Base-by-base conservation (phyloP, 2,797 vertebrate genomes). In the Oceanodroma leucorhoa region DNA sequence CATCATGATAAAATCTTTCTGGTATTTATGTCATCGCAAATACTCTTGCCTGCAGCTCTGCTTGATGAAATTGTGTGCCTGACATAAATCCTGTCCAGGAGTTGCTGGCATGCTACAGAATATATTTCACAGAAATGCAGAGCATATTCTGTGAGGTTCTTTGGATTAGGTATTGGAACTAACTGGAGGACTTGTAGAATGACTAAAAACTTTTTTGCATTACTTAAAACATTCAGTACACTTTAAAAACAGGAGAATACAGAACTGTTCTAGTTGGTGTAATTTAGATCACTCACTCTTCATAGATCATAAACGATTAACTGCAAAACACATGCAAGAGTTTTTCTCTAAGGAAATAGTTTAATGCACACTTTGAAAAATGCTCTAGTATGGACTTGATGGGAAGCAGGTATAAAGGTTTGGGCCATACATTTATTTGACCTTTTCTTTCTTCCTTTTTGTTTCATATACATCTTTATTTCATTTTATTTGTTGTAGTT, bases 371-470 rank as follows among this genome's bases (percentile, higher is more conserved):
- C 5, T 55, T 70, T 71, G 11, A 75, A 76, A 83, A 81, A 60
- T 16, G 1, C 2, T 45, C 8, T 71, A 36, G 2, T 60, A 40
- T 15, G 15, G 10, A 45, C 11, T 53, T 7, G 15, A 38, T 38
- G 7, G 4, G 18, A 2, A 80, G 0, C 3, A 1, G 0, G 3
- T 29, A 67, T 21, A 76, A 84, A 62, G 3, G 6, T 58, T 51
- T 61, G 6, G 10, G 5, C 3, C 15, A 60, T 67, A 20, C 1
- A 13, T 67, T 71, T 61, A 53, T 60, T 64, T 45, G 64, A 60
- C 0, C 0, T 51, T 36, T 83, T 87, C 5, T 87, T 84, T 77
- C 15, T 65, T 76, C 12, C 1, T 32, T 71, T 88, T 86, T 70
- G 3, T 8, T 61, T 79, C 24, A 29, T 46, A n/a, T 24, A 9